Evolutionary conservation across 2,888 invertebrate species (phyloP), one percentile per base, ranked within the genome.

Genomic region (Rhagium mordax): DNA sequence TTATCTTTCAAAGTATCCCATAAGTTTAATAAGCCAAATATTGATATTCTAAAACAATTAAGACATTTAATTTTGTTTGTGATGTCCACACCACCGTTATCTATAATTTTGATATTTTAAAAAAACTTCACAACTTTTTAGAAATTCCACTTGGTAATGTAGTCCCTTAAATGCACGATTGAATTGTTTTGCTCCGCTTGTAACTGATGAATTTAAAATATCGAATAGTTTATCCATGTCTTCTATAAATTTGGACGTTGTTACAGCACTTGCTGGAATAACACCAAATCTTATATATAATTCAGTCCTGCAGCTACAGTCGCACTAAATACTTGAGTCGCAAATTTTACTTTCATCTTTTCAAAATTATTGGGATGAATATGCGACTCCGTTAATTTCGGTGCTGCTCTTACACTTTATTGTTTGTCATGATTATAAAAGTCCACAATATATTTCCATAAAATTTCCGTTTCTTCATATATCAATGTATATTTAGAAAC

Each of bases 401-500:
- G 48, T 4, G 48, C 7, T n/a, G 48, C 48, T 48, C 48, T 48
- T 10, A 15, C n/a, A 48, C 10, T 3, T n/a, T 60, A 65, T 70
- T 70, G 24, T 55, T 51, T 70, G n/a, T 70, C 64, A 3, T 29
- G 3, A 24, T 15, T 8, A 70, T 70, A 64, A n/a, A 70, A 70
- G 10, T 53, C 16, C 27, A 55, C 15, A 4, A 70, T 10, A 47
- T 57, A 62, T 24, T 55, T 62, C 61, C 61, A 55, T 8, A 48
- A 48, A 51, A 51, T 70, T 6, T 48, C 18, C 2, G 21, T 15
- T n/a, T 15, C 70, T n/a, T 53, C 27, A 7, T 53, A 3, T 53
- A n/a, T n/a, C n/a, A n/a, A n/a, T n/a, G n/a, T n/a, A n/a, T 76
- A 57, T 27, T 72, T 65, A 18, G 74, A 47, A 13, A 80, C 70